Conservation (phyloP, 2,113 vertebrate species). For the Formicarius rufipectus region DNA sequence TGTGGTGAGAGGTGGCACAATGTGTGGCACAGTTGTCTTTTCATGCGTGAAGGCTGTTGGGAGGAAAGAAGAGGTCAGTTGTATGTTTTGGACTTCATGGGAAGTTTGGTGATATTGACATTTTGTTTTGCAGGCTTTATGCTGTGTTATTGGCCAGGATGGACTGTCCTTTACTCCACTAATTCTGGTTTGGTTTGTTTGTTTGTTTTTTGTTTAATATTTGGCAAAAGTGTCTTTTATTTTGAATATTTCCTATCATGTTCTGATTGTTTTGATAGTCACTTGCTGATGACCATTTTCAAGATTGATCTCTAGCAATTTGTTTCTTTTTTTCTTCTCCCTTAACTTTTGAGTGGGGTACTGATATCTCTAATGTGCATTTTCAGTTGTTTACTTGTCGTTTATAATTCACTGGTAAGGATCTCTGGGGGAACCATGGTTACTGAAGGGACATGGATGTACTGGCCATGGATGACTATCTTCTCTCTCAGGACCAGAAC, state of each 20-base stretch:
- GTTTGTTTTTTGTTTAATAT: background rate
- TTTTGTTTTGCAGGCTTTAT: accelerated
- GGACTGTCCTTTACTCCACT: accelerated
- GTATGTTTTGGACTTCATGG: accelerated
- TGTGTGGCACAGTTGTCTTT: background rate
- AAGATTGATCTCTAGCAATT: accelerated
- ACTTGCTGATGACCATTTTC: accelerated
- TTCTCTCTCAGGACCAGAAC: background rate
- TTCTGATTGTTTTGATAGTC: accelerated
- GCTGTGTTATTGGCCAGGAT: accelerated
- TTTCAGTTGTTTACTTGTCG: accelerated
- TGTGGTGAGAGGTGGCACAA: accelerated
- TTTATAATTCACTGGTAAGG: background rate
- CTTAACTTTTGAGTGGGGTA: accelerated
- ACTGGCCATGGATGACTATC: background rate
- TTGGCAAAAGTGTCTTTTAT: background rate
- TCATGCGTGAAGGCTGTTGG: background rate
- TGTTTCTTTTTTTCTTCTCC: background rate
- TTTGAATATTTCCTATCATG: accelerated
- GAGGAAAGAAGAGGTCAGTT: accelerated
- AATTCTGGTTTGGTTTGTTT: background rate
- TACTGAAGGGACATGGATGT: background rate
- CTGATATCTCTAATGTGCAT: accelerated
- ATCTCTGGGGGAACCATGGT: accelerated
- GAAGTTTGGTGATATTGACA: accelerated